Base-by-base conservation (phyloP, 2,113 vertebrate genomes). In the Mesocricetus auratus region DNA sequence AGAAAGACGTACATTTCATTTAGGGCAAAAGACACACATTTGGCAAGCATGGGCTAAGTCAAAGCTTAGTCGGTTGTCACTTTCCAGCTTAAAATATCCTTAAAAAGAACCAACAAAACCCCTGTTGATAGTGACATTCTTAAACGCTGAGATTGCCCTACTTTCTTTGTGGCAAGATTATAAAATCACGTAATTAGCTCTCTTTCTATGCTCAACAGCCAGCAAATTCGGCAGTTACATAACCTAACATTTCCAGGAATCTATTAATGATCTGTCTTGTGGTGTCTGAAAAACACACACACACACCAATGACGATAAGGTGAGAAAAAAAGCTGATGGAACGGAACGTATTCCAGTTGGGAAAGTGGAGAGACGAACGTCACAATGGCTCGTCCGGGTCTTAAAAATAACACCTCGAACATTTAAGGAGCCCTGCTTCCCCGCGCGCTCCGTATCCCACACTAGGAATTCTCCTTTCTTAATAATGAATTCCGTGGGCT, bases 221-320 rank as follows among this genome's bases (percentile, higher is more conserved):
- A 98, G 98, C 98, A 96, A 94, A 98, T 98, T 98, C 98, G 95
- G 97, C 96, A 97, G 98, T 98, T 98, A 98, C 98, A 98, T 99
- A 99, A 99, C 98, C 98, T 98, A 98, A 99, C 98, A 98, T 98
- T 99, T 99, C 98, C 98, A 99, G 98, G 98, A 99, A 97, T 98
- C 98, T 98, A 96, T 97, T 97, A 95, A 98, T 64, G 96, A 97
- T 97, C 96, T 81, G 97, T 96, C 96, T 96, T 85, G 77, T 88
- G 95, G 91, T 47, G 96, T 96, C 97, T 95, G 94, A 93, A 87
- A 53, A 71, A 68, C 66, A 50, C 33, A 47, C 47, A 50, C 12
- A 56, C 11, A 1, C 53, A 60, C 88, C 97, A 83, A 93, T 93
- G 95, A 97, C 96, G 97, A 96, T 83, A 91, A 97, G 97, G 98